phyloP scores from a whole-genome alignment of 2,113 vertebrate species.

The Vombatus ursinus region DNA sequence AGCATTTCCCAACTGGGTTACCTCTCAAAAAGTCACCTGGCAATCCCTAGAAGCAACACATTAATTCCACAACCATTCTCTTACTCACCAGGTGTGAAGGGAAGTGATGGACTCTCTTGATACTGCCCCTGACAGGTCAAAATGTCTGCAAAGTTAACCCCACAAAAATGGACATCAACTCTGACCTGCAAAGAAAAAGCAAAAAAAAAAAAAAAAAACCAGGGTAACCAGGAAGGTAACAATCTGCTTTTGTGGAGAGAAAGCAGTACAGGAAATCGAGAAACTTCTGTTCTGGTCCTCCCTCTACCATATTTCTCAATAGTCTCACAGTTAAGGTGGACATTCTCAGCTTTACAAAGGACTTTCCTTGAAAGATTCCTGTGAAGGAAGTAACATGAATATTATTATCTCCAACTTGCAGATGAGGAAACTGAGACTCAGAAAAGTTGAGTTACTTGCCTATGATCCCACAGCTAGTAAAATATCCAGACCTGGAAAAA shows the following conservation, averaged over 20 bases:
- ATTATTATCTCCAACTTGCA: background rate
- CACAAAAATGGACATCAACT: slow-evolving; percentile 66
- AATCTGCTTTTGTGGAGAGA: background rate
- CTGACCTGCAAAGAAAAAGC: slow-evolving; percentile 71
- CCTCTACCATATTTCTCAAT: background rate
- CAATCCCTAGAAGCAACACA: background rate
- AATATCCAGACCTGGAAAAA: background rate
- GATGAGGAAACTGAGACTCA: background rate
- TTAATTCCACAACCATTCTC: background rate
- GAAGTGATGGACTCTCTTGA: slow-evolving; percentile 67
- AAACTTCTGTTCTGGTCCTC: background rate
- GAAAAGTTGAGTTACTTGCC: background rate
- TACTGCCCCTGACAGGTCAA: slow-evolving; percentile 74
- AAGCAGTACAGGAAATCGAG: background rate
- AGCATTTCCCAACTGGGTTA: background rate
- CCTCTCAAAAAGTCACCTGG: background rate
- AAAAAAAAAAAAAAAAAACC: background rate
- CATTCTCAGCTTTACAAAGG: background rate
- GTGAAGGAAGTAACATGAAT: background rate
- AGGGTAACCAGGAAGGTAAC: background rate
- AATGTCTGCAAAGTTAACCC: slow-evolving; percentile 78
- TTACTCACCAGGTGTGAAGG: slow-evolving; percentile 74
- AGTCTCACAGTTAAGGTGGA: background rate
- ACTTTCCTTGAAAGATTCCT: background rate
- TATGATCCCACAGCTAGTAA: background rate